Base-by-base conservation (phyloP, 2,113 vertebrate genomes). In the Lepisosteus oculatus region DNA sequence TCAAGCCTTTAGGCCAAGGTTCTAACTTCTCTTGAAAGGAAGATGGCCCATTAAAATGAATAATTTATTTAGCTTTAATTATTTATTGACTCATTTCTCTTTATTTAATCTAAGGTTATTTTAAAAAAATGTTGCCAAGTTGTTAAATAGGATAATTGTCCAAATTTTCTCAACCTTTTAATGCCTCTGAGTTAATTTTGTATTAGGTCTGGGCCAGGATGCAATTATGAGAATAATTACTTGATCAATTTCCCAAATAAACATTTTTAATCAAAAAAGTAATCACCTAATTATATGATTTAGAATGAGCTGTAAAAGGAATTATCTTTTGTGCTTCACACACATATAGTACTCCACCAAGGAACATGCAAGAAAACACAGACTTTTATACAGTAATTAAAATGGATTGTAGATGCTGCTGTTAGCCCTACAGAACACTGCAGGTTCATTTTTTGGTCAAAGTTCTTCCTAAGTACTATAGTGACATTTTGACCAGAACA, bases 41-140 rank as follows among this genome's bases (percentile, higher is more conserved):
- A 81, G 84, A 89, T 90, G 84, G 85, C 5, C 57, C 57, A 74
- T 74, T 78, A 69, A 86, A 85, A 86, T 89, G 84, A 89, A 86
- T 89, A 84, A 90, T 89, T 88, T 80, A 89, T 85, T 91, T 84
- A 75, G 55, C 75, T 84, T 90, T 83, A 90, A 90, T 92, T 87
- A 90, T 91, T 91, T 89, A 89, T 85, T 67, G 76, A 87, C 85
- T 83, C 84, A 83, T 88, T 87, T 83, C 85, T 88, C 72, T 78
- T 80, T 89, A 84, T 89, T 90, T 90, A 90, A 82, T 81, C 82
- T 15, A 74, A 84, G 88, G 84, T 90, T 87, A 90, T 90, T 88
- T 13, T n/a, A 87, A 87, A 88, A 90, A 86, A 79, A 83, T 77
- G 76, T 81, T 70, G 77, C 83, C 80, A 87, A 89, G 83, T 82